Evolutionary conservation across 2,113 vertebrate species (phyloP).

Genomic region (Aix galericulata): DNA sequence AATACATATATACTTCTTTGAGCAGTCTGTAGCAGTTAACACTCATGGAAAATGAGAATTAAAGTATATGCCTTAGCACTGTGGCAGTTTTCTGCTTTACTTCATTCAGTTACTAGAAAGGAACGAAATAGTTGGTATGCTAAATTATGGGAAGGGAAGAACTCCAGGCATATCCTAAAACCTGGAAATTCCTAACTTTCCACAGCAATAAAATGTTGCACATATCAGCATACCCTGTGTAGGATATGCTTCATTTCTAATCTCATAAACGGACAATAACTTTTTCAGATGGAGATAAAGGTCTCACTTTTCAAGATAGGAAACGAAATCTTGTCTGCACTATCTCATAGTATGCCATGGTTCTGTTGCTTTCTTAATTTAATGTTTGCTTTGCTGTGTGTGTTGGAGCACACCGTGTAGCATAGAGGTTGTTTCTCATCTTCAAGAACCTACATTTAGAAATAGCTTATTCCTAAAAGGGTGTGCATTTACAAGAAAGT

Average conservation of each 20-base stretch:
- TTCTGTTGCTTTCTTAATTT: neutral
- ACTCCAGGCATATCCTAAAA: neutral
- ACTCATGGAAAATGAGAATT: neutral
- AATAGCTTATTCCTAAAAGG: neutral
- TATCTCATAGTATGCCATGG: neutral
- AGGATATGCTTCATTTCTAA: neutral
- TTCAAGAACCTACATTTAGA: neutral
- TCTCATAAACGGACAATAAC: neutral
- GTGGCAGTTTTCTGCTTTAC: neutral
- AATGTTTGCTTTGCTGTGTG: neutral
- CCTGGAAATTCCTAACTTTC: neutral
- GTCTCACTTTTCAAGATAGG: neutral
- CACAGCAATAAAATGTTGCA: neutral
- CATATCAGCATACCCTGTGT: neutral
- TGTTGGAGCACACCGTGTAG: neutral
- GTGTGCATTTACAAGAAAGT: neutral
- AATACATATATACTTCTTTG: neutral
- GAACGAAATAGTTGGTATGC: neutral
- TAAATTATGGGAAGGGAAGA: neutral
- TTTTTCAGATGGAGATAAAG: neutral
- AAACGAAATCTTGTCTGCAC: accelerated
- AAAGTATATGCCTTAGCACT: neutral
- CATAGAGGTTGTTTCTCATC: neutral
- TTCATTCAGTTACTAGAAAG: neutral
- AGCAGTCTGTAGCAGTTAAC: neutral